These are phyloP conservation scores for Ptiloglossa arizonensis DNA, from an alignment of 1,140 invertebrate species.

Conservation along the genomic window DNA sequence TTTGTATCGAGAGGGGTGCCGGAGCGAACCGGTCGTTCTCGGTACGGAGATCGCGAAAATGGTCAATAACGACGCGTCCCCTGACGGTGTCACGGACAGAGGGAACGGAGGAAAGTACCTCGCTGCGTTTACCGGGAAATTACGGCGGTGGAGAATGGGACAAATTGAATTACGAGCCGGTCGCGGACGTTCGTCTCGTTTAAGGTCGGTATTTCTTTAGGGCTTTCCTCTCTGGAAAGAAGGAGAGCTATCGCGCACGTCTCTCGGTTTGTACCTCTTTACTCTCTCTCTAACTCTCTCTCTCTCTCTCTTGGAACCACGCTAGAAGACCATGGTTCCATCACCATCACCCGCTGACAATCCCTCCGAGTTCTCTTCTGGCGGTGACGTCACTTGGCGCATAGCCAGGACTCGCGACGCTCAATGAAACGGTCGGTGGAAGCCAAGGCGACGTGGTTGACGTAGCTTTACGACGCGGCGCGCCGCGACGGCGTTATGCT, in stretches of 20 bases:
- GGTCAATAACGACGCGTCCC: background rate
- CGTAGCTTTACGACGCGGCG: constrained; percentile 67
- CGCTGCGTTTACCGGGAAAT: constrained; percentile 5
- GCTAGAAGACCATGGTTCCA: constrained; percentile 33
- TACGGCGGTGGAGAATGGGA: constrained; percentile 26
- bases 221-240: constrained; percentile 3
- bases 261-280: background rate
- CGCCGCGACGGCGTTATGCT: constrained; percentile 63
- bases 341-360: constrained; percentile 57
- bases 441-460: constrained; percentile 54
- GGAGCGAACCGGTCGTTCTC: background rate
- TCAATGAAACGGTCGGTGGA: constrained; percentile 74
- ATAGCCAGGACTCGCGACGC: constrained; percentile 66
- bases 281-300: too few species aligned
- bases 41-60: background rate
- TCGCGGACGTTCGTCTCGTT: too few species aligned
- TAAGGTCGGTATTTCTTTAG: constrained; percentile 1
- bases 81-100: too few species aligned
- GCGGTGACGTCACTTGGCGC: constrained; percentile 74
- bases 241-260: too few species aligned
- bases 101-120: background rate
- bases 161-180: constrained; percentile 59
- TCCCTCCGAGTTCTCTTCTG: constrained; percentile 60
- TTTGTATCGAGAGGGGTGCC: background rate
- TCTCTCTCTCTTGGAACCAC: too few species aligned